A percentile compares a stretch with the other conserved stretches of the same genome.
Conservation (phyloP, 2,113 vertebrate species). For the Laterallus jamaicensis region DNA sequence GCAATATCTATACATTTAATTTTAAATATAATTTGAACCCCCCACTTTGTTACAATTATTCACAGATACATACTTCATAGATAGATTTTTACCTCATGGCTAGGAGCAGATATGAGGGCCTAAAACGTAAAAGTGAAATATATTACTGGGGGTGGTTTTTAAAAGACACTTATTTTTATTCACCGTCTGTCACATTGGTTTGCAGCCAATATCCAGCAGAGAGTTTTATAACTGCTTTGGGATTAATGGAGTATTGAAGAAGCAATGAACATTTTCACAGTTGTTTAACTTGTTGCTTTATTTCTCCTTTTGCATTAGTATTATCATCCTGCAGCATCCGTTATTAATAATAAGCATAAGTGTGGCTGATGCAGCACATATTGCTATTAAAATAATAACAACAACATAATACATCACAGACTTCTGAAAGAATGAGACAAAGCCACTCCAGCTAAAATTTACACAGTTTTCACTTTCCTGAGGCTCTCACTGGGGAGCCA, state of each 20-base stretch:
- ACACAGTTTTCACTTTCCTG: not conserved
- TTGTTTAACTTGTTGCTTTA: conserved; percentile 12
- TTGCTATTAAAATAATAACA: not conserved
- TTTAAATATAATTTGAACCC: not conserved
- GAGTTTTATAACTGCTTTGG: not conserved
- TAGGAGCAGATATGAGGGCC: not conserved
- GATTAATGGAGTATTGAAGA: conserved; percentile 21
- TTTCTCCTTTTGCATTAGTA: not conserved
- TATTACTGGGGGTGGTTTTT: not conserved
- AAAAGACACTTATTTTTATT: conserved; percentile 33
- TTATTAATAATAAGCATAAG: not conserved
- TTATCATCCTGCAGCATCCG: not conserved
- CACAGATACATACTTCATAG: not conserved
- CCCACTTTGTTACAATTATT: not conserved
- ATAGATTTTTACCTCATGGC: not conserved
- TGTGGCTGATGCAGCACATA: not conserved
- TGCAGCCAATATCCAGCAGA: not conserved
- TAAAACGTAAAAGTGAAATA: not conserved
- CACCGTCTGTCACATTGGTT: not conserved
- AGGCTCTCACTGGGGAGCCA: not conserved
- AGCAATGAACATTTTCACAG: not conserved
- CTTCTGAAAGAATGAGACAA: not conserved
- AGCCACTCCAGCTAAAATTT: not conserved
- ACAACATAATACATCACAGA: not conserved
- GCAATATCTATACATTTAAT: not conserved